Conservation (phyloP, 1,140 invertebrate genomes). For the Phocides pigmalion region DNA sequence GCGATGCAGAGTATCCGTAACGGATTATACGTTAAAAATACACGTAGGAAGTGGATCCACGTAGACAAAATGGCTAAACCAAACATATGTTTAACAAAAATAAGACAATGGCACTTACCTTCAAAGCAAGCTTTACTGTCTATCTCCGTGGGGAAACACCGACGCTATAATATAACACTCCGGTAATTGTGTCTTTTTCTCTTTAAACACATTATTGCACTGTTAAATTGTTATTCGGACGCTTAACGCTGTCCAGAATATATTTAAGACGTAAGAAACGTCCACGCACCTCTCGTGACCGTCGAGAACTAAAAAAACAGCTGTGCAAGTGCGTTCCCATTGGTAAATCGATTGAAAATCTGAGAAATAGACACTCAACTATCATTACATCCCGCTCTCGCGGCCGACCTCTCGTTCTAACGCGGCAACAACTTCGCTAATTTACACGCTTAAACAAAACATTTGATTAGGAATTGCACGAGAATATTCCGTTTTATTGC, state of each 20-base stretch:
- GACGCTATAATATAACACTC: slow-evolving; percentile 82
- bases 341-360: slow-evolving; percentile 79
- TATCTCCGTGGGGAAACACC: slow-evolving; percentile 65
- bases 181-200: slow-evolving; percentile 78
- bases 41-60: slow-evolving; percentile 21
- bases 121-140: slow-evolving; percentile 66
- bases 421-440: slow-evolving; percentile 32
- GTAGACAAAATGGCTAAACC: slow-evolving; percentile 42
- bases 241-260: slow-evolving; percentile 67
- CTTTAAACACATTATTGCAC: slow-evolving; percentile 82
- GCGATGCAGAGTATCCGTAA: not conserved
- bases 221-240: slow-evolving; percentile 65
- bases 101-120: slow-evolving; percentile 66
- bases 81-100: slow-evolving; percentile 66
- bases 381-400: slow-evolving; percentile 47
- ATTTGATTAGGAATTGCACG: slow-evolving; percentile 17
- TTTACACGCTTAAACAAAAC: slow-evolving; percentile 29
- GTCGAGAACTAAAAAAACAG: slow-evolving; percentile 75
- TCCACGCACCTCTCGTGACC: slow-evolving; percentile 48
- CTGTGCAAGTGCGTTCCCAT: slow-evolving; percentile 65
- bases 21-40: slow-evolving; percentile 23
- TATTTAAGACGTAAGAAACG: slow-evolving; percentile 52
- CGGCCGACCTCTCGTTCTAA: slow-evolving; percentile 51
- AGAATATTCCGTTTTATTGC: slow-evolving; percentile 31
- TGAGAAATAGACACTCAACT: slow-evolving; percentile 55